phyloP scores from a whole-genome alignment of 2,797 vertebrate genomes.

The Synaphobranchus kaupii region DNA sequence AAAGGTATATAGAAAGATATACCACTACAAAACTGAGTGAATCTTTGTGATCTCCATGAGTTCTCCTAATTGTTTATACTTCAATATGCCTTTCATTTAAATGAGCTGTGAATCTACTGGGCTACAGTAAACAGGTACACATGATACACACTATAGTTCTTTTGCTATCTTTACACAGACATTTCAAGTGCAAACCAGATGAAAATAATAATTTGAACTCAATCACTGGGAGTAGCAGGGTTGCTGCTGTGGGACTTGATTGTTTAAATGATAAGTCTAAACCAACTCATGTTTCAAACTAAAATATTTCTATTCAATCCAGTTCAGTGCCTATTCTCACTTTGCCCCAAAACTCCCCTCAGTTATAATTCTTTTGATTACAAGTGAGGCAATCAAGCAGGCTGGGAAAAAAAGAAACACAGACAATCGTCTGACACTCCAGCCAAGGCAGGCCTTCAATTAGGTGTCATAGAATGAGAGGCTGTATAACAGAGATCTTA shows the following conservation, averaged over 20 bases:
- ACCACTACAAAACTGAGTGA: not conserved
- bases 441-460: constrained; percentile 70
- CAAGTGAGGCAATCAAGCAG: constrained; percentile 63
- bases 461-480: constrained; percentile 63
- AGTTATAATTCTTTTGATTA: constrained; percentile 71
- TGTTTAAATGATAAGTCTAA: constrained; percentile 40
- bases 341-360: constrained; percentile 63
- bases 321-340: constrained; percentile 54
- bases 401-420: constrained; percentile 58
- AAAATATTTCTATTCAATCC: constrained; percentile 52
- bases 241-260: constrained; percentile 43
- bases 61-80: not conserved
- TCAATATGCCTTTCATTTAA: not conserved
- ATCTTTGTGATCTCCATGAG: not conserved
- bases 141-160: constrained; percentile 23
- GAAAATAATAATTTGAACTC: constrained; percentile 57
- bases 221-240: not conserved
- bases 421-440: constrained; percentile 64
- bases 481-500: constrained; percentile 55
- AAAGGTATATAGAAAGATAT: too few species aligned
- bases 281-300: constrained; percentile 47
- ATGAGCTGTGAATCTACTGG: not conserved
- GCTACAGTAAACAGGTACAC: not conserved
- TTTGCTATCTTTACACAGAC: constrained; percentile 57
- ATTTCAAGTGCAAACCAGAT: constrained; percentile 57